phyloP scores from a whole-genome alignment of 2,113 vertebrate species.

The Alouatta palliata region DNA sequence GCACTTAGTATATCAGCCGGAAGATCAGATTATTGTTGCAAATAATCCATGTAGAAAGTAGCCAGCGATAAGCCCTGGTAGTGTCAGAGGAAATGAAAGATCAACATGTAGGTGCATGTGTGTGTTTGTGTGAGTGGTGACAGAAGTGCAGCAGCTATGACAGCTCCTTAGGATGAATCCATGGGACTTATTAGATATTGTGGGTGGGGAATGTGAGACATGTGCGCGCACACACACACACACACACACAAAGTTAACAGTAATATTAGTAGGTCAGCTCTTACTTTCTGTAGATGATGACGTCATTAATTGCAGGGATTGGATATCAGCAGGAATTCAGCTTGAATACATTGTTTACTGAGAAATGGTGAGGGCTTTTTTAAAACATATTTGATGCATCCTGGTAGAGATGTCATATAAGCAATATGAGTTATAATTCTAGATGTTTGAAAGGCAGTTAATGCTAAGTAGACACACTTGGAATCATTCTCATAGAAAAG shows the following conservation, averaged over 20 bases:
- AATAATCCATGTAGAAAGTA: background rate
- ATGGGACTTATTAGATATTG: background rate
- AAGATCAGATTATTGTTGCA: background rate
- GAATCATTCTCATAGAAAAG: background rate
- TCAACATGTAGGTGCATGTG: background rate
- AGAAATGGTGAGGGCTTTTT: background rate
- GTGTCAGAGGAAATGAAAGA: background rate
- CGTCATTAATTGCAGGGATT: background rate
- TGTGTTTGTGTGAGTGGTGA: background rate
- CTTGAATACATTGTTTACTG: background rate
- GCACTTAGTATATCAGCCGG: background rate
- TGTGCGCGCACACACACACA: background rate
- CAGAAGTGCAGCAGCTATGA: background rate
- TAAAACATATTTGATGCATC: background rate
- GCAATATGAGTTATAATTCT: background rate
- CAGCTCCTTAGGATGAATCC: background rate
- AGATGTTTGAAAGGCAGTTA: background rate
- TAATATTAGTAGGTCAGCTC: background rate
- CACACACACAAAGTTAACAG: background rate
- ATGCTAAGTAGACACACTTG: background rate
- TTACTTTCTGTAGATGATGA: background rate
- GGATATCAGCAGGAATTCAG: background rate
- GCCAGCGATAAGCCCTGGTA: background rate
- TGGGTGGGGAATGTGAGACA: background rate
- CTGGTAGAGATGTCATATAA: background rate